phyloP scores from a whole-genome alignment of 2,113 vertebrate genomes.

The Catharus bicknelli region DNA sequence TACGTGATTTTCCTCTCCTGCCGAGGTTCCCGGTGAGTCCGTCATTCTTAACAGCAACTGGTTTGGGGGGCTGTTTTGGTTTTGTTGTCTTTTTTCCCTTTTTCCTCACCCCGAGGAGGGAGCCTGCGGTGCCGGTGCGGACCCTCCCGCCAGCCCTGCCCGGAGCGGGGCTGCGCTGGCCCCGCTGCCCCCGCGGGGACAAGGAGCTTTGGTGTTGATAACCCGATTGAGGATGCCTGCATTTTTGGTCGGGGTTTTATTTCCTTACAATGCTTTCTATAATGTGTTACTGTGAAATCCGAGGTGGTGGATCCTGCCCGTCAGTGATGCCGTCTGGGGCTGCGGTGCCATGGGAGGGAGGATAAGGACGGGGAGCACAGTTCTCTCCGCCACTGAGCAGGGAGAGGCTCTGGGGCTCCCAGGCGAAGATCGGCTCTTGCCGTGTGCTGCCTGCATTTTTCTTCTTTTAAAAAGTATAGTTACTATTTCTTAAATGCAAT shows the following conservation, averaged over 20 bases:
- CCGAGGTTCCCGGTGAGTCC: background rate
- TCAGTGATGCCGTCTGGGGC: accelerated
- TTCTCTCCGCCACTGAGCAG: accelerated
- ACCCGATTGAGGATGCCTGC: accelerated
- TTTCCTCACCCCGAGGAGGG: background rate
- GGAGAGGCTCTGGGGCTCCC: background rate
- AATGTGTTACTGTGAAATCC: accelerated
- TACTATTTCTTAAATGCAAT: background rate
- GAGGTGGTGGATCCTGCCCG: background rate
- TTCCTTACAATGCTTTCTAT: background rate
- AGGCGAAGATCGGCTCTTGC: background rate
- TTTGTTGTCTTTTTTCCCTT: accelerated
- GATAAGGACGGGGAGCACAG: accelerated
- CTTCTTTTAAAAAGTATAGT: background rate
- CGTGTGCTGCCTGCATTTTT: background rate
- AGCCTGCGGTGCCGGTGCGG: background rate
- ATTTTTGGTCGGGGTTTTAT: accelerated
- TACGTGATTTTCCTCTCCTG: too few species aligned
- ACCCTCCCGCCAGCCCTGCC: background rate
- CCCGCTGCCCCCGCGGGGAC: accelerated
- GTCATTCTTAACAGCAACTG: background rate
- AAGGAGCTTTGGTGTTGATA: accelerated
- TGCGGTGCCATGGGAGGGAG: accelerated
- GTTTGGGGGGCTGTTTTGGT: background rate
- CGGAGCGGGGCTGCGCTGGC: background rate